Evolutionary conservation across 1,140 invertebrate species (phyloP).

Genomic region (Phocides pigmalion): DNA sequence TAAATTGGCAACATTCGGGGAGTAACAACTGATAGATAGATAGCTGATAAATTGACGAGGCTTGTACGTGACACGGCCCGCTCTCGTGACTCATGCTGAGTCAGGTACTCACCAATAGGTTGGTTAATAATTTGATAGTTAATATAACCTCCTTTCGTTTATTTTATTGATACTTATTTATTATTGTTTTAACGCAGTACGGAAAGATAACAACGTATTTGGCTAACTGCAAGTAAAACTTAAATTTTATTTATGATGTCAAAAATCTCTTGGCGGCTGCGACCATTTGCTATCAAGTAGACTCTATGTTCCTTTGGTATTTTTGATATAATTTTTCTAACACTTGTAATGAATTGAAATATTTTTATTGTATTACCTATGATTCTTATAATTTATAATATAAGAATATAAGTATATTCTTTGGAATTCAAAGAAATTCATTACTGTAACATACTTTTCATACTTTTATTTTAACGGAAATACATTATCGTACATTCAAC

Average conservation of each 20-base stretch:
- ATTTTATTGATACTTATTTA: neutral
- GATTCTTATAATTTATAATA: too few relatives aligned
- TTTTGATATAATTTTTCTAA: too few relatives aligned
- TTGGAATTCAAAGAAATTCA: too few relatives aligned
- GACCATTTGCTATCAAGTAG: too few relatives aligned
- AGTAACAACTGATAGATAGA: slow-evolving; percentile 13
- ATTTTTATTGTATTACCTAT: too few relatives aligned
- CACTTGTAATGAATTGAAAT: too few relatives aligned
- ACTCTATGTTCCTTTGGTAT: too few relatives aligned
- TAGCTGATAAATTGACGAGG: slow-evolving; percentile 25
- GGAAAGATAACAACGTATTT: too few relatives aligned
- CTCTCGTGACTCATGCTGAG: slow-evolving; percentile 18
- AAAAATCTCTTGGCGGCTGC: too few relatives aligned
- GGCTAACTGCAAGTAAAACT: too few relatives aligned
- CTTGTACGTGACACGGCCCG: slow-evolving; percentile 17
- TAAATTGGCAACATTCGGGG: slow-evolving; percentile 10
- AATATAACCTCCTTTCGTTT: slow-evolving; percentile 18
- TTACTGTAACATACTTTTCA: neutral
- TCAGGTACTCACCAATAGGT: slow-evolving; percentile 7
- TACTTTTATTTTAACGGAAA: neutral
- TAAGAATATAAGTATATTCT: too few relatives aligned
- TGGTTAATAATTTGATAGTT: slow-evolving; percentile 30
- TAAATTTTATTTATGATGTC: too few relatives aligned
- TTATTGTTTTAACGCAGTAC: neutral
- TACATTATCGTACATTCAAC: neutral